phyloP scores from a whole-genome alignment of 2,888 invertebrate genomes.

The Melanophora roralis region DNA sequence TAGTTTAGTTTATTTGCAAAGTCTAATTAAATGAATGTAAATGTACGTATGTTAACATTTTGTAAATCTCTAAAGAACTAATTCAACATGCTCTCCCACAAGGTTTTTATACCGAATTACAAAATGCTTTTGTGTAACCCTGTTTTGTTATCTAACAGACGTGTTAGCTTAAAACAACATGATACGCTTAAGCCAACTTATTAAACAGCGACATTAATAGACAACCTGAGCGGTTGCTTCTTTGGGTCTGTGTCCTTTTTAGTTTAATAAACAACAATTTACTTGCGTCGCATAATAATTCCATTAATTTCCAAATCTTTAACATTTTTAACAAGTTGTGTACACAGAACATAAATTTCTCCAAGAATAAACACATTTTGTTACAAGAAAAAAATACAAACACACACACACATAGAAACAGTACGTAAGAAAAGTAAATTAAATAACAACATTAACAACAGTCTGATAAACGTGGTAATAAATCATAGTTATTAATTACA shows the following conservation, averaged over 20 bases:
- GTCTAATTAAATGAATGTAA: too few species aligned
- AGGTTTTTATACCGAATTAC: too few species aligned
- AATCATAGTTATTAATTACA: conserved; percentile 56
- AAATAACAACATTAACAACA: conserved; percentile 31
- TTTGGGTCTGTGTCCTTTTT: not conserved
- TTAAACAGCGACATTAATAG: not conserved
- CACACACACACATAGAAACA: not conserved
- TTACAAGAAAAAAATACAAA: not conserved
- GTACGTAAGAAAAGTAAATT: not conserved
- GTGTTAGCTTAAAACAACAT: not conserved
- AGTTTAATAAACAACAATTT: conserved; percentile 5
- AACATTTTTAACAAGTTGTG: conserved; percentile 32
- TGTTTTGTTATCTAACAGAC: not conserved
- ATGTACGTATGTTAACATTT: too few species aligned
- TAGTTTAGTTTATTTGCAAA: too few species aligned
- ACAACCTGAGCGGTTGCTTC: not conserved
- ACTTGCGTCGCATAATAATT: conserved; percentile 39
- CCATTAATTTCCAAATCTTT: conserved; percentile 28
- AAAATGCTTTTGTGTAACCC: too few species aligned
- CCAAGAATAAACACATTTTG: conserved; percentile 38
- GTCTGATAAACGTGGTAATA: conserved; percentile 41
- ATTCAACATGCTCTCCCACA: too few species aligned
- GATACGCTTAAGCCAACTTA: not conserved
- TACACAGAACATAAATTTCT: conserved; percentile 43
- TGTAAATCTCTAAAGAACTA: too few species aligned